Evolutionary conservation across 2,797 vertebrate genomes (phyloP), one percentile per base, ranked within the genome.

Genomic region (Clarias pachynema): DNA sequence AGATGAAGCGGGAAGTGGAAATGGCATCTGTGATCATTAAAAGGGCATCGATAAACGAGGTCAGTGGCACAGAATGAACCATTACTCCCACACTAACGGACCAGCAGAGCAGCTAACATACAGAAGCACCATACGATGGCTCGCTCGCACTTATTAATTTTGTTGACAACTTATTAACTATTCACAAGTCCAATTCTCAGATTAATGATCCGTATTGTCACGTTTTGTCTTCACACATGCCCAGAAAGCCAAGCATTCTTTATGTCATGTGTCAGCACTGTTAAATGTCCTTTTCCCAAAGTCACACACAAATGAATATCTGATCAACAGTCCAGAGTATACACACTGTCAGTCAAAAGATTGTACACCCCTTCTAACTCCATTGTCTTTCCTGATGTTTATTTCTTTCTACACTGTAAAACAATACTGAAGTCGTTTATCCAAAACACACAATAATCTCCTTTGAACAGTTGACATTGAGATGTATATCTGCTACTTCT

Each of bases 81-180:
- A 91, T 88, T 86, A 89, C 79, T 92, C 88, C 87, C 84, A 92
- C 88, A 86, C 9, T 86, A 82, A 90, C 79, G 90, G 92, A 92
- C 90, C 91, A 91, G 87, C 88, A 88, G 89, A 92, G 91, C 81
- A 85, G 85, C 89, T 86, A 89, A 92, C 86, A 86, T 90, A 87
- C 86, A 79, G 88, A 89, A 91, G 88, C 89, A 83, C 93, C 93
- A 94, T 91, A 93, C 93, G 92, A 91, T 78, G 75, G 68, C 87
- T 53, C 82, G 89, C 87, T 90, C 87, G 83, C 59, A 84, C 88
- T 74, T 87, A 93, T 93, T 91, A 88, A 90, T 93, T 90, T 87
- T 91, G 87, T 84, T 75, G 86, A 91, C 89, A 90, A 79, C 86
- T 90, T 90, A 88, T 84, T 87, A 91, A 90, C 15, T 90, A 84